Evolutionary conservation across 2,888 invertebrate species (phyloP).

Genomic region (Cephonodes hylas): DNA sequence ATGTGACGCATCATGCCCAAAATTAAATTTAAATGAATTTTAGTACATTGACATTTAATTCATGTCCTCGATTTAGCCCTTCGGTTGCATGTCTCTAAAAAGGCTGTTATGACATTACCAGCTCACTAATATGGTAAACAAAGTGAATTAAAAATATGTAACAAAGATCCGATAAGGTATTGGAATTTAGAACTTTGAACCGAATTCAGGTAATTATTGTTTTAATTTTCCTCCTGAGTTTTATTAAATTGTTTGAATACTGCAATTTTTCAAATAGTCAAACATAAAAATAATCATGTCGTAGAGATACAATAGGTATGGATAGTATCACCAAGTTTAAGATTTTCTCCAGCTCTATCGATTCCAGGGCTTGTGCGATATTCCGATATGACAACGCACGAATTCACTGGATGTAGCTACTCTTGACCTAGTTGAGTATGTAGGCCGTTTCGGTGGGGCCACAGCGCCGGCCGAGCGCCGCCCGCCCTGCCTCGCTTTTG

Average conservation of each 20-base stretch:
- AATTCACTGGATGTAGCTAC: conserved; percentile 45
- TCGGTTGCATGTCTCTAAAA: neutral
- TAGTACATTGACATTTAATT: neutral
- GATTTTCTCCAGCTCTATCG: neutral
- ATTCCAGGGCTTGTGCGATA: conserved; percentile 12
- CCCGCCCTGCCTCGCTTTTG: conserved; percentile 18
- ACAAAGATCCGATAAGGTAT: neutral
- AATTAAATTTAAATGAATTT: conserved; percentile 22
- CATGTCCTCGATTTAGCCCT: neutral
- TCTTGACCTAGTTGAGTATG: conserved; percentile 69
- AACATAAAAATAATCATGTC: too few relatives aligned
- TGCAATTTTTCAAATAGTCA: too few relatives aligned
- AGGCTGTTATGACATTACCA: neutral
- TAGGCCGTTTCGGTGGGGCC: conserved; percentile 53
- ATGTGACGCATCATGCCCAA: conserved; percentile 34
- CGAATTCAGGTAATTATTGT: neutral
- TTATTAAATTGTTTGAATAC: too few relatives aligned
- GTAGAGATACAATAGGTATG: too few relatives aligned
- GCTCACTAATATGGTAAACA: neutral
- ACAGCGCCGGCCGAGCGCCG: conserved; percentile 31
- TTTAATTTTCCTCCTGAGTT: too few relatives aligned
- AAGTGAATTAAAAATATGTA: neutral
- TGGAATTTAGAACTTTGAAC: neutral
- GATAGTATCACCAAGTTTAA: too few relatives aligned
- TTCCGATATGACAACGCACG: conserved; percentile 23